Evolutionary conservation across 2,113 vertebrate genomes (phyloP).

Genomic region (Himantopus leucocephalus): DNA sequence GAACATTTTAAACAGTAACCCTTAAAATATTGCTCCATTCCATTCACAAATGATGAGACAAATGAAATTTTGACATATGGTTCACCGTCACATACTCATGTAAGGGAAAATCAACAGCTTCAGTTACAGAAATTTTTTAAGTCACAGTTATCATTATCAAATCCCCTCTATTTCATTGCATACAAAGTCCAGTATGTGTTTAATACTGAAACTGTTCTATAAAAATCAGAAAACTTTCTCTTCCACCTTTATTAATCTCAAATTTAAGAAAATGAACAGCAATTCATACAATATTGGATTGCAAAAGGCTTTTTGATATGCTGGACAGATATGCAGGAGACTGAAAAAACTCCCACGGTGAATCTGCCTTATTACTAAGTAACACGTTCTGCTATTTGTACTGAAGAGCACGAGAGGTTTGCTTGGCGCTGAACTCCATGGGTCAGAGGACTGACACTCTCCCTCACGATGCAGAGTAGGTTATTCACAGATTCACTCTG

Average conservation of each 20-base stretch:
- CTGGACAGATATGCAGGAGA: background rate
- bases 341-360: background rate
- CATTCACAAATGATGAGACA: slow-evolving; percentile 23
- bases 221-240: background rate
- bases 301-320: background rate
- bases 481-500: background rate
- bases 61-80: background rate
- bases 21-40: slow-evolving; percentile 20
- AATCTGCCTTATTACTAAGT: background rate
- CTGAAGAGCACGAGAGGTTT: background rate
- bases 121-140: background rate
- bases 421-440: background rate
- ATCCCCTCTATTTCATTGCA: background rate
- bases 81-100: background rate
- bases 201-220: background rate
- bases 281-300: background rate
- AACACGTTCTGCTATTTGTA: background rate
- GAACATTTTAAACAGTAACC: slow-evolving; percentile 36
- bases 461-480: background rate
- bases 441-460: background rate
- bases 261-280: background rate
- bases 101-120: background rate
- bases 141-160: background rate
- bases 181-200: background rate
- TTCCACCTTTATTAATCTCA: background rate